Evolutionary conservation across 2,113 vertebrate genomes (phyloP).

Genomic region (Todiramphus saurophagus): DNA sequence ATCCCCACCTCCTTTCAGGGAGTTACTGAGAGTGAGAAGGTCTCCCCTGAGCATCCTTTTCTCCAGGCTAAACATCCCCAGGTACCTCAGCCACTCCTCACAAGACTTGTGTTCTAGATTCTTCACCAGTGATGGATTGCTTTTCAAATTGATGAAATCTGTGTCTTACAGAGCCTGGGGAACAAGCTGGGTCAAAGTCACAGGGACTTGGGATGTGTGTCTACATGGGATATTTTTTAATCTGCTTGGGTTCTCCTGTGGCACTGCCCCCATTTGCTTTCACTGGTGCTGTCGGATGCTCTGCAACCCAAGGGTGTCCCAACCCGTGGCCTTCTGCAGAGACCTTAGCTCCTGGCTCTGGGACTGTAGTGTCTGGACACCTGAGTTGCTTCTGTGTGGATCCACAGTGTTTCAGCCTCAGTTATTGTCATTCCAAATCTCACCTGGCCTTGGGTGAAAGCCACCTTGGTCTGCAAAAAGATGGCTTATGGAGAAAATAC

Average conservation of each 20-base stretch:
- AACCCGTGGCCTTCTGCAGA: neutral
- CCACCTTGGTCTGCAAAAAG: neutral
- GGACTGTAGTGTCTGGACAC: neutral
- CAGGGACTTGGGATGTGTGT: no score
- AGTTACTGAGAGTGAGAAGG: neutral
- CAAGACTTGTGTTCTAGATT: neutral
- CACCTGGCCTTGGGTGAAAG: neutral
- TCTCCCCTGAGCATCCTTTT: neutral
- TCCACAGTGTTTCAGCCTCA: neutral
- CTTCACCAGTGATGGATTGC: neutral
- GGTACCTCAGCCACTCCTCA: neutral
- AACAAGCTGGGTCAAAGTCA: neutral
- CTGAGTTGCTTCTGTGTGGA: neutral
- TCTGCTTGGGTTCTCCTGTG: neutral
- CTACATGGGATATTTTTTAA: neutral
- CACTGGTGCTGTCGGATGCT: rapidly evolving
- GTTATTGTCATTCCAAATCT: neutral
- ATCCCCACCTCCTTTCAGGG: neutral
- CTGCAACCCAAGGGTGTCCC: neutral
- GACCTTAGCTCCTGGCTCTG: neutral
- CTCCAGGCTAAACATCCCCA: neutral
- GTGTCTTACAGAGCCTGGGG: neutral
- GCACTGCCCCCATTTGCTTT: neutral
- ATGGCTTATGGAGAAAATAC: neutral
- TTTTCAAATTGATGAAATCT: neutral